Evolutionary conservation across 2,888 invertebrate species (phyloP).

Genomic region (Brachynemurus nebulosus): DNA sequence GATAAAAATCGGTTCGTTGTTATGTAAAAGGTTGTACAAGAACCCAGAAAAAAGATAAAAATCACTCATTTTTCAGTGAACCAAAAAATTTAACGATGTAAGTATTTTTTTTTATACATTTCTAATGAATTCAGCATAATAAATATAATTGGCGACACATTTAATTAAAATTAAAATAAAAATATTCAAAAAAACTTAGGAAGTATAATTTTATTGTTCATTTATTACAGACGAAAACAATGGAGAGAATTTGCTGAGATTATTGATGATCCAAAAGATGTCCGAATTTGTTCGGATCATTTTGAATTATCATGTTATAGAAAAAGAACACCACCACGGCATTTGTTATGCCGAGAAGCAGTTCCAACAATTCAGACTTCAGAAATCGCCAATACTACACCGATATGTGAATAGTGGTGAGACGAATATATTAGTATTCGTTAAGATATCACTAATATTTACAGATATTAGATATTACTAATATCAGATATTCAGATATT

Average conservation of each 20-base stretch:
- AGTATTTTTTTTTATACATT: too few relatives aligned
- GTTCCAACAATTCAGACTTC: not conserved
- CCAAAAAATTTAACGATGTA: not conserved
- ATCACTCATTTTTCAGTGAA: not conserved
- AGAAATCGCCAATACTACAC: too few relatives aligned
- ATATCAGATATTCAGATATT: too few relatives aligned
- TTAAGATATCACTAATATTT: too few relatives aligned
- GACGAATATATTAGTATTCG: too few relatives aligned
- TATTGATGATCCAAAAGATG: not conserved
- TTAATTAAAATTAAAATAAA: not conserved
- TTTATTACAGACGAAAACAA: constrained; percentile 1
- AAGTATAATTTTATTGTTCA: too few relatives aligned
- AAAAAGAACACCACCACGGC: constrained; percentile 1
- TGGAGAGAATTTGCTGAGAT: constrained; percentile 2
- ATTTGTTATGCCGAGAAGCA: not conserved
- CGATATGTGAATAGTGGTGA: too few relatives aligned
- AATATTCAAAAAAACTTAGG: too few relatives aligned
- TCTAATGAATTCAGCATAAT: too few relatives aligned
- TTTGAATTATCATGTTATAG: not conserved
- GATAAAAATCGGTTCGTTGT: too few relatives aligned
- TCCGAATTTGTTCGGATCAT: constrained; percentile 2
- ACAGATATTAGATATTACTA: too few relatives aligned
- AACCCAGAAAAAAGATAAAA: not conserved
- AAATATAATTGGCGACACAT: not conserved
- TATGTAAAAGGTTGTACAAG: not conserved